Percentiles rank a stretch among this genome's conserved stretches.
These are phyloP conservation scores for Drosophila gaucha DNA, from an alignment of 2,888 invertebrate species.

Conservation along the genomic window DNA sequence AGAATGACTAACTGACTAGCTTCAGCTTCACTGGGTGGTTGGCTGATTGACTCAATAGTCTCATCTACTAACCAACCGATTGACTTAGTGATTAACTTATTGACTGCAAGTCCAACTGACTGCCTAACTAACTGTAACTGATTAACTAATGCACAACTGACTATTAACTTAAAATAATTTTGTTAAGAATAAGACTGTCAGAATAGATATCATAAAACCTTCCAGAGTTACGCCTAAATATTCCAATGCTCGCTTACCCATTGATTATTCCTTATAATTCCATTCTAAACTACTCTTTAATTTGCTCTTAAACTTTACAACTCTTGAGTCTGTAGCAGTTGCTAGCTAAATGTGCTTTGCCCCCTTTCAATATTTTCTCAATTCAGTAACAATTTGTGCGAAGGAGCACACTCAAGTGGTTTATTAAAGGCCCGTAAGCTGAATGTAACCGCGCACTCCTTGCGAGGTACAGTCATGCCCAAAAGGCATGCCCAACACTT, in stretches of 20 bases:
- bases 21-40: no score
- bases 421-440: conserved; percentile 24
- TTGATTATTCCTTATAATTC: no score
- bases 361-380: conserved; percentile 14
- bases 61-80: no score
- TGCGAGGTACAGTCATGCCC: conserved; percentile 44
- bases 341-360: conserved; percentile 4
- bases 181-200: no score
- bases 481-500: conserved; percentile 29
- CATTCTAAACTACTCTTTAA: background rate
- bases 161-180: background rate
- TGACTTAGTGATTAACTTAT: background rate
- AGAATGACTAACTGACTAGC: no score
- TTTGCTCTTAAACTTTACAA: background rate
- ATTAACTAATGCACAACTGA: no score
- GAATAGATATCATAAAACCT: no score
- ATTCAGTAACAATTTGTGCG: conserved; percentile 13
- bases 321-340: background rate
- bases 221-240: no score
- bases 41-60: background rate
- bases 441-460: conserved; percentile 18
- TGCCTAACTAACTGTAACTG: background rate
- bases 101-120: no score
- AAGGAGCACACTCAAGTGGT: conserved; percentile 17
- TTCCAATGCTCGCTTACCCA: no score